Conservation (phyloP, 2,888 invertebrate genomes). For the Pseudococcus viburni region DNA sequence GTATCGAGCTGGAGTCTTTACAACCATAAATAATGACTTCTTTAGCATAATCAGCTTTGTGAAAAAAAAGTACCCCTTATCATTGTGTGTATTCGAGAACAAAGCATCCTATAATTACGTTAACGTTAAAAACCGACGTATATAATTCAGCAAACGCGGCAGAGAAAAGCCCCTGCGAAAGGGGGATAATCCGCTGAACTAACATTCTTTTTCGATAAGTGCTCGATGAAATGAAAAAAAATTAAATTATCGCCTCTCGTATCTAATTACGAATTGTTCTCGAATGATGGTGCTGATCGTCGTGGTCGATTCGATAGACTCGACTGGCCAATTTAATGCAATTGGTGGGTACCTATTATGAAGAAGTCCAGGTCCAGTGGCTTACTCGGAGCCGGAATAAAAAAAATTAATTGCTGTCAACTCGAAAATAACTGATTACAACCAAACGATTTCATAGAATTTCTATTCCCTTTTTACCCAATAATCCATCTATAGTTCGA, state of each 20-base stretch:
- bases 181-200: constrained; percentile 48
- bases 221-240: constrained; percentile 52
- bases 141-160: background rate
- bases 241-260: constrained; percentile 41
- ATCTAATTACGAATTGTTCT: constrained; percentile 50
- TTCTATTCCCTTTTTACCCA: too few species aligned
- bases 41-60: constrained; percentile 52
- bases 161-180: background rate
- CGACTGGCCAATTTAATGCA: too few species aligned
- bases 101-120: constrained; percentile 54
- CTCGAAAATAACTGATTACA: too few species aligned
- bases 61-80: constrained; percentile 26
- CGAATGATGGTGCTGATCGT: background rate
- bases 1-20: constrained; percentile 15
- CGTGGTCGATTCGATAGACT: too few species aligned
- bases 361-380: too few species aligned
- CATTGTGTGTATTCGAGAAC: constrained; percentile 30
- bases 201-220: constrained; percentile 48
- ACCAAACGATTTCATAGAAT: too few species aligned
- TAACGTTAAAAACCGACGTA: constrained; percentile 45
- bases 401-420: too few species aligned
- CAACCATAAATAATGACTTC: constrained; percentile 52
- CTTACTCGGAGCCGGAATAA: too few species aligned
- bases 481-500: too few species aligned
- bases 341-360: too few species aligned